Percentiles rank a stretch among this genome's conserved stretches.
These are phyloP conservation scores for Recurvirostra avosetta DNA, from an alignment of 2,113 vertebrate species.

Conservation along the genomic window DNA sequence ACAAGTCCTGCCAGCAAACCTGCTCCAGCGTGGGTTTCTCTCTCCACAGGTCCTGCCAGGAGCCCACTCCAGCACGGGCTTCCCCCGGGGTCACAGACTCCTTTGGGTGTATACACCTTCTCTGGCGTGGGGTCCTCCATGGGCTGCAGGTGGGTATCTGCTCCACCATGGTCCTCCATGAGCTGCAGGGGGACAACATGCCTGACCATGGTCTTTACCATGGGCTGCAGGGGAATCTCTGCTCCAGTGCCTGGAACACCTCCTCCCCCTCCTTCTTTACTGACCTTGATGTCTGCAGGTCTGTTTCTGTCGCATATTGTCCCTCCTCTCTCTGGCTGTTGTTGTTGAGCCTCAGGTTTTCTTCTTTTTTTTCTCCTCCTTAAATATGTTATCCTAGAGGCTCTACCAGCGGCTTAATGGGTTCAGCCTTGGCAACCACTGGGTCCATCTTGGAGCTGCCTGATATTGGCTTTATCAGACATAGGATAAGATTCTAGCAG, in stretches of 20 bases:
- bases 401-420: neutral
- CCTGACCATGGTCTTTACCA: neutral
- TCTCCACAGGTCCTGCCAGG: no score
- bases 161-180: fast-evolving
- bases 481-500: neutral
- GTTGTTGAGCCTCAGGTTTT: neutral
- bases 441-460: neutral
- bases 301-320: neutral
- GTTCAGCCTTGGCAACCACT: neutral
- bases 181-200: neutral
- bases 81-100: no score
- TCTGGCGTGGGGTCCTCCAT: neutral
- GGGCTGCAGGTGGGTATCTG: neutral
- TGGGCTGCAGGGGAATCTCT: neutral
- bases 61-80: no score
- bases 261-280: neutral
- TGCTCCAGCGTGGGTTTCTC: no score
- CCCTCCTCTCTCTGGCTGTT: neutral
- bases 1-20: no score
- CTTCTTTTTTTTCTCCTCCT: neutral
- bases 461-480: neutral
- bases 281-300: neutral
- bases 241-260: no score
- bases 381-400: neutral
- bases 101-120: no score